These are phyloP conservation scores for Stomatorhinus ivindoensis DNA, from an alignment of 2,113 vertebrate genomes.

Conservation along the genomic window DNA sequence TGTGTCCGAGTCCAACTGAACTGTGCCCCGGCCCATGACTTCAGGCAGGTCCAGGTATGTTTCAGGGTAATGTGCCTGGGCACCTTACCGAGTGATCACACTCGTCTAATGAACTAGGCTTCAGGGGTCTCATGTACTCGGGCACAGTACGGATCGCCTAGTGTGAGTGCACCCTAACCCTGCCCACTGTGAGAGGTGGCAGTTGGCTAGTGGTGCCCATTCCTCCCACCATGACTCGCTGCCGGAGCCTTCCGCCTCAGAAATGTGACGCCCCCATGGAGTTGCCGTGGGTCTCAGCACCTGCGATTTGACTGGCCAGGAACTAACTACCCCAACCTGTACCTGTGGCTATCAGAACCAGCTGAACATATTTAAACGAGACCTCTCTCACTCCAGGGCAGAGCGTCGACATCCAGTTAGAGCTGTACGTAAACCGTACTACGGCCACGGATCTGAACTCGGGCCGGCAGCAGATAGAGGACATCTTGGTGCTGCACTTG, in stretches of 20 bases:
- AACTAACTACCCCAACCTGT: not conserved
- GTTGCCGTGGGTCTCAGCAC: not conserved
- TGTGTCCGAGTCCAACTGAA: not conserved
- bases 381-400: constrained; percentile 57
- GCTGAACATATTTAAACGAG: not conserved
- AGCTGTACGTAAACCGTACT: constrained; percentile 87
- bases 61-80: not conserved
- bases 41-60: not conserved
- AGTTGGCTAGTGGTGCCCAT: not conserved
- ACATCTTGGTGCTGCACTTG: constrained; percentile 89
- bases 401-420: constrained; percentile 72
- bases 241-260: not conserved
- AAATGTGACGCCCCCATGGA: not conserved
- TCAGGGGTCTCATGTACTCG: not conserved
- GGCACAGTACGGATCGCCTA: not conserved
- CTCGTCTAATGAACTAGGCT: not conserved
- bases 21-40: not conserved
- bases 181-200: not conserved
- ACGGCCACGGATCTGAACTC: constrained; percentile 79
- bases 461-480: constrained; percentile 78
- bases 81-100: not conserved
- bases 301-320: not conserved
- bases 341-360: not conserved
- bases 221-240: not conserved
- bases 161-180: not conserved